Conservation (phyloP, 1,140 invertebrate genomes). For the Lasioglossum baleicum region DNA sequence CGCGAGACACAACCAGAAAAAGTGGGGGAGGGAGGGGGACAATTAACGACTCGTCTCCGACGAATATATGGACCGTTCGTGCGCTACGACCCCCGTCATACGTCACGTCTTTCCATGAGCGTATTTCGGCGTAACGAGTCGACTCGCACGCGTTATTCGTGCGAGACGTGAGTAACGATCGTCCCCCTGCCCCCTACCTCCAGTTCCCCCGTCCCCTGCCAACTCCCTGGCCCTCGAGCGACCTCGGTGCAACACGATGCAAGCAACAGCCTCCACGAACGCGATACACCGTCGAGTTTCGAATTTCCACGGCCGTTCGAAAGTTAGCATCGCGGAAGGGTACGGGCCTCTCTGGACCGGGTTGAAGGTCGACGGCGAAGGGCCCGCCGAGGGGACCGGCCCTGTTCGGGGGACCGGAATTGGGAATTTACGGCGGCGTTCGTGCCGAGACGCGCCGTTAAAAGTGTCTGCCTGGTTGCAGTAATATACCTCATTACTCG, state of each 20-base stretch:
- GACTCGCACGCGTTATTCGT: constrained; percentile 59
- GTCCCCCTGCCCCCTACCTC: neutral
- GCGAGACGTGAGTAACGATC: constrained; percentile 69
- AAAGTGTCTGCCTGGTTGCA: constrained; percentile 61
- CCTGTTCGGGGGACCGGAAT: constrained; percentile 52
- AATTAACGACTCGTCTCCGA: constrained; percentile 63
- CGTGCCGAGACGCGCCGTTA: constrained; percentile 60
- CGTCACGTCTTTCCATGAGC: constrained; percentile 61
- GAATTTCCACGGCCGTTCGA: constrained; percentile 70
- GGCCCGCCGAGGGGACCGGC: neutral
- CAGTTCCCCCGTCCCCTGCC: no score
- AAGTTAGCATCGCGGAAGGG: constrained; percentile 64
- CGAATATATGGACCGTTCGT: constrained; percentile 58
- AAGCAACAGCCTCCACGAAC: constrained; percentile 56
- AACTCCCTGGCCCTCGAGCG: neutral
- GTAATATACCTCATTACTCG: constrained; percentile 74
- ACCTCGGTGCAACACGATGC: constrained; percentile 58
- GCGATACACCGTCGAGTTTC: constrained; percentile 67
- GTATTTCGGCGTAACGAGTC: constrained; percentile 65
- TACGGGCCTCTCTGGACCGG: constrained; percentile 17
- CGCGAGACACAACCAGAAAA: neutral
- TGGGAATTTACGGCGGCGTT: constrained; percentile 70
- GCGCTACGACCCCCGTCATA: constrained; percentile 47
- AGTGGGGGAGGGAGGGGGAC: constrained; percentile 4
- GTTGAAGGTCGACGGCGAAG: constrained; percentile 39